Base-by-base conservation (phyloP, 2,888 invertebrate genomes). In the Nasonovia ribisnigri region DNA sequence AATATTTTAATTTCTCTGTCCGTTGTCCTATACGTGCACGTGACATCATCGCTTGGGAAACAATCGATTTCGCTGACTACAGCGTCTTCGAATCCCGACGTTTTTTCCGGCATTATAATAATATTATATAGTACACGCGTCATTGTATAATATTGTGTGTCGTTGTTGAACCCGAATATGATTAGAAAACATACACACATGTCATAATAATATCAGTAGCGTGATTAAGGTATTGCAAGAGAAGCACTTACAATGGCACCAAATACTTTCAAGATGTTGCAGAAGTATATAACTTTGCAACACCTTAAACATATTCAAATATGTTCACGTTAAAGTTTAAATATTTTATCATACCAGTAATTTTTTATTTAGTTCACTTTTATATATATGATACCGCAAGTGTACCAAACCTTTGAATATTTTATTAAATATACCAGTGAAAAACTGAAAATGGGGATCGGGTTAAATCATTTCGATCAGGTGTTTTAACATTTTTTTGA, bases 1-100 rank as follows among this genome's bases (percentile, higher is more conserved):
- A 51, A 51, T 88, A 67, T 90, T 90, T 48, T 48, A 29, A 48
- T 90, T 90, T 46, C 29, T 36, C 77, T 77, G 77, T 77, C 20
- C 8, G 20, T 36, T 36, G 36, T 36, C 36, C n/a, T 67, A 67
- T 67, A 67, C 5, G 13, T 26, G 26, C 54, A 24, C 6, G 20
- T 29, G 46, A n/a, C 60, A 46, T 20, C 6, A n/a, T n/a, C 67
- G 67, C n/a, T 16, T 4, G 10, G 29, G 10, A 77, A 48, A 90
- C 51, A 77, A 90, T 51, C 36, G 48, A 77, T 90, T 90, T 90
- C 16, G 77, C 26, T 90, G 90, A 77, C 77, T 51, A 26, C 29
- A 48, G 24, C 77, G 26, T 90, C 24, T 26, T 11, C 5, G 26
- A n/a, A 77, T 90, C 51, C 24, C 43, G 67, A 48, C 0, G 36